Conservation (phyloP, 64 coral and sea anemone species). For the Anthopleura sola region DNA sequence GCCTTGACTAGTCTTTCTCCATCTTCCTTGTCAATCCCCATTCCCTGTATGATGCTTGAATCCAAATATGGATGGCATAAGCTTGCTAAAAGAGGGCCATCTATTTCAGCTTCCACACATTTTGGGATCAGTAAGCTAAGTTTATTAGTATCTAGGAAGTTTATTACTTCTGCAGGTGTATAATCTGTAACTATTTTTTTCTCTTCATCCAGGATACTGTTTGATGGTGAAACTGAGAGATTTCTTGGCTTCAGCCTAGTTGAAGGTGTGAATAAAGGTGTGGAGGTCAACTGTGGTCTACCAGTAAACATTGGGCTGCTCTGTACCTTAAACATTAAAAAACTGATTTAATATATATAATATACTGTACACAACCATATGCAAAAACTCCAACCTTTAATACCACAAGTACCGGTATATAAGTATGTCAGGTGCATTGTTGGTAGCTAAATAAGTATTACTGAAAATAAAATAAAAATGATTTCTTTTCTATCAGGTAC, state of each 20-base stretch:
- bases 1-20: constrained; percentile 2
- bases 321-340: constrained; percentile 13
- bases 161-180: constrained; percentile 10
- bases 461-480: too few relatives aligned
- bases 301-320: constrained; percentile 15
- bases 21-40: constrained; percentile 19
- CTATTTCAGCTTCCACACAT: constrained; percentile 28
- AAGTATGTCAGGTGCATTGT: too few relatives aligned
- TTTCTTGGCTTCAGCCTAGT: background rate
- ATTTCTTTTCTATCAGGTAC: too few relatives aligned
- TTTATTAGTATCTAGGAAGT: constrained; percentile 32
- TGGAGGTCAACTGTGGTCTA: constrained; percentile 16
- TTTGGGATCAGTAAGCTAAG: constrained; percentile 21
- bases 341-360: constrained; percentile 8
- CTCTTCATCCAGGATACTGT: background rate
- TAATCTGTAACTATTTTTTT: constrained; percentile 11
- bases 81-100: constrained; percentile 17
- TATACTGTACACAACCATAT: too few relatives aligned
- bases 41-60: constrained; percentile 20
- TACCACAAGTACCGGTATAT: too few relatives aligned
- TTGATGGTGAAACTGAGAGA: background rate
- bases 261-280: constrained; percentile 9
- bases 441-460: too few relatives aligned
- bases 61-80: constrained; percentile 22
- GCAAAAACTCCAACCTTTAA: too few relatives aligned